Percentiles rank a stretch among this genome's conserved stretches.
Evolutionary conservation across 2,113 vertebrate genomes (phyloP).

Genomic region (Kryptolebias marmoratus): DNA sequence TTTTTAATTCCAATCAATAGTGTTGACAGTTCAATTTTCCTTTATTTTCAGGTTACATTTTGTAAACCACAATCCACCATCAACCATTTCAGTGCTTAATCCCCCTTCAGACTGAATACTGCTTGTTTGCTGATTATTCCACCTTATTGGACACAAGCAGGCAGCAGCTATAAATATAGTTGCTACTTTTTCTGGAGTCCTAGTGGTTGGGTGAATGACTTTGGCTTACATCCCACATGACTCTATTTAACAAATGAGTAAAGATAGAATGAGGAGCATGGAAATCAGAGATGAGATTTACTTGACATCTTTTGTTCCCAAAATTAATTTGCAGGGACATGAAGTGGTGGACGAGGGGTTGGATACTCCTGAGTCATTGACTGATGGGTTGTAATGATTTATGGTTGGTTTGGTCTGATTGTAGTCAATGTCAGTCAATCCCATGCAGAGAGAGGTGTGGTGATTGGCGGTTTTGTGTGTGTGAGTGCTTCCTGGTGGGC

Average conservation of each 20-base stretch:
- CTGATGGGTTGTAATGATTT: constrained; percentile 42
- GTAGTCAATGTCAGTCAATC: constrained; percentile 12
- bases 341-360: too few species aligned
- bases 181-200: constrained; percentile 48
- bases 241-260: constrained; percentile 77
- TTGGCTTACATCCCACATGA: constrained; percentile 68
- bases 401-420: constrained; percentile 22
- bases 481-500: too few species aligned
- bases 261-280: constrained; percentile 23
- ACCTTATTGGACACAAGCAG: constrained; percentile 40
- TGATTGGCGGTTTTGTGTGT: too few species aligned
- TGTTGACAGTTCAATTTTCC: not conserved
- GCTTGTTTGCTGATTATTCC: constrained; percentile 48
- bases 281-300: constrained; percentile 45
- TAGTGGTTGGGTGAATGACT: constrained; percentile 52
- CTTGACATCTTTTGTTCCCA: constrained; percentile 32
- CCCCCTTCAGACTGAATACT: constrained; percentile 38
- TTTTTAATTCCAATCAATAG: constrained; percentile 11
- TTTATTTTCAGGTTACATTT: not conserved
- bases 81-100: constrained; percentile 30
- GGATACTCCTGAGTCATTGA: constrained; percentile 26
- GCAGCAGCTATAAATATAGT: constrained; percentile 59
- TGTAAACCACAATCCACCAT: not conserved
- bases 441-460: constrained; percentile 19
- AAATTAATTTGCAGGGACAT: constrained; percentile 30